Conservation (phyloP, 2,888 invertebrate species). For the Brenthis ino region DNA sequence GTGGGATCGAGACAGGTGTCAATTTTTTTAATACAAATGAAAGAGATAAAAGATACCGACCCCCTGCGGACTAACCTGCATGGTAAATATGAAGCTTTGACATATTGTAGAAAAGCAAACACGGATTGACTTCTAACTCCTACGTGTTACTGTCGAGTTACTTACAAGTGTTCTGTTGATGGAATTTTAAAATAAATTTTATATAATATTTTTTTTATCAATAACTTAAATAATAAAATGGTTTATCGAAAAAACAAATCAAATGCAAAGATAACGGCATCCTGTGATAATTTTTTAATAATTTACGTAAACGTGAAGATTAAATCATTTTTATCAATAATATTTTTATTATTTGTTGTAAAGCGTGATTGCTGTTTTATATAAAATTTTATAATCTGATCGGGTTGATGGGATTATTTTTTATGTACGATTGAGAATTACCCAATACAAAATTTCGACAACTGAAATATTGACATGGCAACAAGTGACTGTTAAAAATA, state of each 20-base stretch:
- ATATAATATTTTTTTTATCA: too few relatives aligned
- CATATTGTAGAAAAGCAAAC: constrained; percentile 50
- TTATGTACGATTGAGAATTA: too few relatives aligned
- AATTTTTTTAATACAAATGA: constrained; percentile 48
- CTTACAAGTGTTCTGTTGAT: constrained; percentile 7
- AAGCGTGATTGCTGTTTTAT: too few relatives aligned
- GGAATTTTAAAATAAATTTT: not conserved
- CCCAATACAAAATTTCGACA: too few relatives aligned
- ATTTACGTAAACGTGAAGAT: too few relatives aligned
- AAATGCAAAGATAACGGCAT: not conserved
- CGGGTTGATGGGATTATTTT: too few relatives aligned
- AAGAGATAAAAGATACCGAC: constrained; percentile 41
- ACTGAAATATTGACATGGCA: too few relatives aligned
- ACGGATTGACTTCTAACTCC: constrained; percentile 40
- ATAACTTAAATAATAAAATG: not conserved
- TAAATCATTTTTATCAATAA: too few relatives aligned
- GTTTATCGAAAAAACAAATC: not conserved
- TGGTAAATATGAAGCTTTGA: constrained; percentile 46
- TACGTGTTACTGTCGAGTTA: constrained; percentile 36
- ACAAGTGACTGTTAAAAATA: too few relatives aligned
- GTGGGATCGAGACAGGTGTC: constrained; percentile 49
- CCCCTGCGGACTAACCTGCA: constrained; percentile 41
- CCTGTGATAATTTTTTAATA: too few relatives aligned
- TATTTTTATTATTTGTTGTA: too few relatives aligned
- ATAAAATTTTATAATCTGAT: too few relatives aligned